Percentiles rank a stretch among this genome's conserved stretches.
Evolutionary conservation across 2,797 vertebrate genomes (phyloP).

Genomic region (Lateolabrax maculatus): DNA sequence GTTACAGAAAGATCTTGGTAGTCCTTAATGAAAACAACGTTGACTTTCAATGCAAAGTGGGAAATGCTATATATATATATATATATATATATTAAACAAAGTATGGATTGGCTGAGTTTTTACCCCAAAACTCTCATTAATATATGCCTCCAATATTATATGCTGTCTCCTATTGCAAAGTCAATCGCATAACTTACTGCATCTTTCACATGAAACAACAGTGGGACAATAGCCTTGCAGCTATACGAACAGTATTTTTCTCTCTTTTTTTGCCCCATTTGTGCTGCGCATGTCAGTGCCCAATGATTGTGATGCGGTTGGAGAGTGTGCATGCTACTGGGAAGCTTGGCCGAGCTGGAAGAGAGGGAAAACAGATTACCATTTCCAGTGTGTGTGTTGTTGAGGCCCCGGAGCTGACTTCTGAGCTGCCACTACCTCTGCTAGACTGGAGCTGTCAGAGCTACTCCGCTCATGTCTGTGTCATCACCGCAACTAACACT

Average conservation of each 20-base stretch:
- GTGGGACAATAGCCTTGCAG: conserved; percentile 45
- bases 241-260: conserved; percentile 30
- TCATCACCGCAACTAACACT: conserved; percentile 65
- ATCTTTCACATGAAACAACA: conserved; percentile 38
- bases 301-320: conserved; percentile 65
- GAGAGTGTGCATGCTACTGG: conserved; percentile 60
- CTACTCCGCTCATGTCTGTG: conserved; percentile 67
- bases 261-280: neutral
- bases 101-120: neutral
- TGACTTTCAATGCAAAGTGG: neutral
- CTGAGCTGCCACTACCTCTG: conserved; percentile 72
- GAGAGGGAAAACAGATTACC: conserved; percentile 69
- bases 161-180: conserved; percentile 10
- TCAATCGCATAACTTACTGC: conserved; percentile 34
- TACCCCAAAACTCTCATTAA: neutral
- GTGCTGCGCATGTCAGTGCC: conserved; percentile 43
- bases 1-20: neutral
- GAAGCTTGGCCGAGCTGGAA: conserved; percentile 59
- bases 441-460: conserved; percentile 76
- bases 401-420: conserved; percentile 68
- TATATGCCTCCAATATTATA: conserved; percentile 12
- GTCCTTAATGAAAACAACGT: neutral
- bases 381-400: conserved; percentile 66
- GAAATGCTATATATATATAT: too few species aligned
- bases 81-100: neutral